Evolutionary conservation across 2,113 vertebrate genomes (phyloP).

Genomic region (Podocnemis expansa): DNA sequence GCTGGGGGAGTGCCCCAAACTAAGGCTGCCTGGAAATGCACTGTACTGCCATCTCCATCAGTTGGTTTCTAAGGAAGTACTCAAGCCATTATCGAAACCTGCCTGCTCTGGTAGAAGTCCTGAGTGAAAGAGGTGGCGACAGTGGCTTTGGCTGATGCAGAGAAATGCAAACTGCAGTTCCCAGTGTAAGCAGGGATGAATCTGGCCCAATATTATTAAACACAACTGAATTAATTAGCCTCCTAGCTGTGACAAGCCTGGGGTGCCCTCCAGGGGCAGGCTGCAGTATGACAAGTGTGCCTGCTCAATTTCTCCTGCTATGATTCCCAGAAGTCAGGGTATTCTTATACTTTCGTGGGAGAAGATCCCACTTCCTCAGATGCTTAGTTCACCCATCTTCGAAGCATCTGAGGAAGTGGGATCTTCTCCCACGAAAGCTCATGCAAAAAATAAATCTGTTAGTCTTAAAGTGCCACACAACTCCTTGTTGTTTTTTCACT

Average conservation of each 20-base stretch:
- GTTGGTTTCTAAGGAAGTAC: not conserved
- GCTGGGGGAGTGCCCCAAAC: not conserved
- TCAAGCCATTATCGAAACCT: not conserved
- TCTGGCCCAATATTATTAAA: not conserved
- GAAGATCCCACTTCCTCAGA: too few species aligned
- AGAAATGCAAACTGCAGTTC: not conserved
- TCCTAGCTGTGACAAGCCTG: not conserved
- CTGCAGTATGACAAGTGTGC: not conserved
- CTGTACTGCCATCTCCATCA: not conserved
- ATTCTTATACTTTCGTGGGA: too few species aligned
- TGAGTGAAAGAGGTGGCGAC: accelerated
- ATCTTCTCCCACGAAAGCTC: too few species aligned
- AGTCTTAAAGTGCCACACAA: too few species aligned
- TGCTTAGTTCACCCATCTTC: too few species aligned
- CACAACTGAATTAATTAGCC: not conserved
- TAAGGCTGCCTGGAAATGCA: not conserved
- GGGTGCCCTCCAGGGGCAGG: not conserved
- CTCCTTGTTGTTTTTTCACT: too few species aligned
- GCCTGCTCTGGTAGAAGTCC: accelerated
- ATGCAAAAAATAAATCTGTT: too few species aligned
- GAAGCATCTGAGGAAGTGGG: too few species aligned
- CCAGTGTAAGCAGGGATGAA: not conserved
- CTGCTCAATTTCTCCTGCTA: not conserved
- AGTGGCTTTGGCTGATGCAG: not conserved
- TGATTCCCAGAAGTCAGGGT: not conserved